A percentile compares a stretch with the other conserved stretches of the same genome.
phyloP scores from a whole-genome alignment of 2,797 vertebrate genomes.

The Oreochromis mossambicus region DNA sequence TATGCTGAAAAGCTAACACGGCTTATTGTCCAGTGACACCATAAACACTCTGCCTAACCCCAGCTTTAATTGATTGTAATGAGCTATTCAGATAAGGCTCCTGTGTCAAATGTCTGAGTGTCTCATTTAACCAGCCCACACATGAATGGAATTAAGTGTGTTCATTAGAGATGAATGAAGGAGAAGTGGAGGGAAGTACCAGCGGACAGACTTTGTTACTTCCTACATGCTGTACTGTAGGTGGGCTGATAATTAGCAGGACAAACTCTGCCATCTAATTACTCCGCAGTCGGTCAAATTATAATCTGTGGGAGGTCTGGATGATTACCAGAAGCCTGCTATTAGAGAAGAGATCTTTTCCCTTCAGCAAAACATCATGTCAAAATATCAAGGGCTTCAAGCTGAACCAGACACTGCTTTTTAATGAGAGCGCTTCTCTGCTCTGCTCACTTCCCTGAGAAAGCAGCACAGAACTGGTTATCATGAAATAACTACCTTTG shows the following conservation, averaged over 20 bases:
- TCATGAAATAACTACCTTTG: background rate
- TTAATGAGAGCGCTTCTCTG: background rate
- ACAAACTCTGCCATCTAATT: background rate
- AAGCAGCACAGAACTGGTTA: background rate
- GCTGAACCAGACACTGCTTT: background rate
- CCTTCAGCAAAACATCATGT: background rate
- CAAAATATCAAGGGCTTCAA: background rate
- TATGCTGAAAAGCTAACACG: background rate
- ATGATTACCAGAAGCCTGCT: slow-evolving; percentile 16
- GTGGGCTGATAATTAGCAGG: slow-evolving; percentile 18
- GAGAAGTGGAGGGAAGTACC: background rate
- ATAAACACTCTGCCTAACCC: background rate
- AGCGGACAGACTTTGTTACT: background rate
- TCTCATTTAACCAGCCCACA: slow-evolving; percentile 6
- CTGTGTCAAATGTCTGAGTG: background rate
- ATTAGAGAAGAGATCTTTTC: slow-evolving; percentile 2
- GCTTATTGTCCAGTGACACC: background rate
- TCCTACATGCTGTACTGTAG: background rate
- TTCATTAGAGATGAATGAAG: slow-evolving; percentile 8
- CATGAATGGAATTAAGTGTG: background rate
- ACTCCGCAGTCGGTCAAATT: slow-evolving; percentile 4
- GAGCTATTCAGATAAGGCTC: background rate
- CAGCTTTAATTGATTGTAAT: slow-evolving; percentile 12
- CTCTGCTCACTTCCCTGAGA: background rate
- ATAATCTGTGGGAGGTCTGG: slow-evolving; percentile 22